These are phyloP conservation scores for Aphodius granarius DNA, from an alignment of 2,888 invertebrate genomes.

Conservation along the genomic window DNA sequence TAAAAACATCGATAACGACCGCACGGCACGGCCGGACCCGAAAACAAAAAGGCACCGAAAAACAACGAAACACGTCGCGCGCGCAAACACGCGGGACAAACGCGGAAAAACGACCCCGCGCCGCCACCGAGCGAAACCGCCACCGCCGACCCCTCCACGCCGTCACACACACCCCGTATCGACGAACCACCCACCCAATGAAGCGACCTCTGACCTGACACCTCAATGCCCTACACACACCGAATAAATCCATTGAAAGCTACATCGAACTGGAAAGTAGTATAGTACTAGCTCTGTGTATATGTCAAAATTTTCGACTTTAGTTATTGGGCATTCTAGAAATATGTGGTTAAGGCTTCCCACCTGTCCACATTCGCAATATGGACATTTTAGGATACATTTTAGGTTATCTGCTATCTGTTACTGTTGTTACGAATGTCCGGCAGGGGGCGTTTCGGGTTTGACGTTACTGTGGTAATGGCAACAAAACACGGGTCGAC, in stretches of 20 bases:
- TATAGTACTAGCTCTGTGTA: no score
- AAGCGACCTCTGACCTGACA: background rate
- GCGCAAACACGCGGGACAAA: conserved; percentile 25
- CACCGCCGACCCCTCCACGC: background rate
- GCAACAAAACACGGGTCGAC: no score
- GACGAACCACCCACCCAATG: background rate
- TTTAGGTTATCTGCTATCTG: no score
- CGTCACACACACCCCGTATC: background rate
- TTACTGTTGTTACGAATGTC: no score
- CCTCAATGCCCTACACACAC: background rate
- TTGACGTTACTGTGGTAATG: no score
- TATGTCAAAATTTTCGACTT: no score
- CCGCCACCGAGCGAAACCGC: conserved; percentile 13
- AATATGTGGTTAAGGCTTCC: no score
- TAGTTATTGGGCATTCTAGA: no score
- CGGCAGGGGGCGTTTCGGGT: no score
- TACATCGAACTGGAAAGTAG: no score
- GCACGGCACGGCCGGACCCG: conserved; percentile 35
- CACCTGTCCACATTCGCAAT: no score
- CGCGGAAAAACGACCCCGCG: conserved; percentile 26
- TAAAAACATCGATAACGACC: conserved; percentile 55
- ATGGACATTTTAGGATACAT: no score
- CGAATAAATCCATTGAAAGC: conserved; percentile 28
- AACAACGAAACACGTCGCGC: conserved; percentile 20
- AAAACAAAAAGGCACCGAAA: conserved; percentile 40